A percentile compares a stretch with the other conserved stretches of the same genome.
These are phyloP conservation scores for Melieria omissa DNA, from an alignment of 2,888 invertebrate genomes.

Conservation along the genomic window DNA sequence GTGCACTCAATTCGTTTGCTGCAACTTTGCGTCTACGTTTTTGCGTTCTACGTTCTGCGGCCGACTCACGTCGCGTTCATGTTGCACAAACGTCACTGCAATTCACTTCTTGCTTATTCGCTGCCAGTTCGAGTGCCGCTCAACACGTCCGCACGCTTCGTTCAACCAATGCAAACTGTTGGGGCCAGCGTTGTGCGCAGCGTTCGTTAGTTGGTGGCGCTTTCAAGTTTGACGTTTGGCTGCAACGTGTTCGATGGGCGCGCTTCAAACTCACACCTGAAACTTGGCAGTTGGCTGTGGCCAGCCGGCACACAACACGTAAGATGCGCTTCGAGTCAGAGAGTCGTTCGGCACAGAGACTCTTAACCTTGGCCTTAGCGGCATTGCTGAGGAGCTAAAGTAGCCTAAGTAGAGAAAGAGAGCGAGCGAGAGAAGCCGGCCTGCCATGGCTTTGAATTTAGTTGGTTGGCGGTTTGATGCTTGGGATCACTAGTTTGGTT, in stretches of 20 bases:
- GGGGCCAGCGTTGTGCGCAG: constrained; percentile 26
- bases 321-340: constrained; percentile 38
- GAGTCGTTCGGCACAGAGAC: background rate
- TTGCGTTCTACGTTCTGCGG: no score
- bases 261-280: constrained; percentile 46
- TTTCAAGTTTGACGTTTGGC: constrained; percentile 5
- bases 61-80: no score
- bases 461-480: no score
- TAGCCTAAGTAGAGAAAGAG: no score
- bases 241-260: background rate
- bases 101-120: constrained; percentile 26
- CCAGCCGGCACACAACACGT: no score
- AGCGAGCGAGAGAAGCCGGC: no score
- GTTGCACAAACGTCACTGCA: no score
- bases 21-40: background rate
- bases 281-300: constrained; percentile 50
- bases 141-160: constrained; percentile 55
- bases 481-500: no score
- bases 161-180: constrained; percentile 59
- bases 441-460: no score
- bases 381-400: no score
- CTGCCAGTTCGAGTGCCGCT: constrained; percentile 42
- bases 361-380: constrained; percentile 25
- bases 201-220: constrained; percentile 10
- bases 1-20: background rate